A percentile compares a stretch with the other conserved stretches of the same genome.
These are phyloP conservation scores for Sardina pilchardus DNA, from an alignment of 2,113 vertebrate species.

Conservation along the genomic window DNA sequence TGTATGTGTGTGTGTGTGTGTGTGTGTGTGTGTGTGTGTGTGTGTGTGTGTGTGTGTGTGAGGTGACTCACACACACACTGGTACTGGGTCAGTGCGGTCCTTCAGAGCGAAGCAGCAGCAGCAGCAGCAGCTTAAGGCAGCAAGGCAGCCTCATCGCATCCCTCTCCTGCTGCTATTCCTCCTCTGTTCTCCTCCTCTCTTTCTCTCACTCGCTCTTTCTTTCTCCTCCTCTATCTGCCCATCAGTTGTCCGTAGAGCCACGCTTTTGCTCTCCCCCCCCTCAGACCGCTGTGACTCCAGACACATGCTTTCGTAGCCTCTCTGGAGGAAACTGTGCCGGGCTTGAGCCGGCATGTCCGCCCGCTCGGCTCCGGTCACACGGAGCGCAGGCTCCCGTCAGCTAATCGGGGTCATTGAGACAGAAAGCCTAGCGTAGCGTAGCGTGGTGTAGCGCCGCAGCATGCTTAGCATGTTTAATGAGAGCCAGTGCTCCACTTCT, in stretches of 20 bases:
- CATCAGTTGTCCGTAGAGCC: background rate
- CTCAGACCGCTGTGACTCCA: slow-evolving; percentile 2
- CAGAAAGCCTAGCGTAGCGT: background rate
- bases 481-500: slow-evolving; percentile 10
- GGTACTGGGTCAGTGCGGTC: background rate
- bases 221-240: background rate
- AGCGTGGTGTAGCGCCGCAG: background rate
- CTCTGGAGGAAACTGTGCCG: background rate
- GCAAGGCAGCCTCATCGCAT: background rate
- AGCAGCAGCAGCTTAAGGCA: too few species aligned
- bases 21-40: slow-evolving; percentile 11
- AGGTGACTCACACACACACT: too few species aligned
- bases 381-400: slow-evolving; percentile 18
- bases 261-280: background rate
- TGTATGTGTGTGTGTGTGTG: background rate
- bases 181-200: background rate
- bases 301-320: slow-evolving; percentile 41
- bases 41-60: slow-evolving; percentile 20
- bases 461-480: slow-evolving; percentile 7
- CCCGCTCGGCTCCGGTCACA: slow-evolving; percentile 23
- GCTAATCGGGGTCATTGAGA: slow-evolving; percentile 33
- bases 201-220: background rate
- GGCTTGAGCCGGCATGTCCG: slow-evolving; percentile 47
- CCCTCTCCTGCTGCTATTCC: background rate
- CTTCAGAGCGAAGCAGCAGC: background rate